phyloP scores from a whole-genome alignment of 2,888 invertebrate species.

The Eumerus sabulonum region DNA sequence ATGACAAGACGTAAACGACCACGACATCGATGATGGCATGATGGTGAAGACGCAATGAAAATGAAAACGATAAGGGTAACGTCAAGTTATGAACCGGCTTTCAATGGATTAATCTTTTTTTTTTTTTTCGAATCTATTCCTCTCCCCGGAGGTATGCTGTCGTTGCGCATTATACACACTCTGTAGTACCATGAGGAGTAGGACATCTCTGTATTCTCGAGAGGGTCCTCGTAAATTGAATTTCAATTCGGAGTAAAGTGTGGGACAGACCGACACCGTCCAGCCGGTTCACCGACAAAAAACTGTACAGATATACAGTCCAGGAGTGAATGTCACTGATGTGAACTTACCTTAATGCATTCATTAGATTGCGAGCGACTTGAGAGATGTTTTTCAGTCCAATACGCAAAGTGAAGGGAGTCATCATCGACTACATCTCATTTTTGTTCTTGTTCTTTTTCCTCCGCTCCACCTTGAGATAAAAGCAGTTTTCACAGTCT shows the following conservation, averaged over 20 bases:
- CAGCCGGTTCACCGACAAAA: neutral
- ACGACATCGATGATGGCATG: conserved; percentile 36
- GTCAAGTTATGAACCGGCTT: conserved; percentile 21
- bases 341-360: conserved; percentile 50
- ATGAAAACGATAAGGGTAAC: neutral
- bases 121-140: too few species aligned
- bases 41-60: conserved; percentile 40
- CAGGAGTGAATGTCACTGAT: conserved; percentile 35
- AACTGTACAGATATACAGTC: neutral
- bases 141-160: too few species aligned
- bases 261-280: conserved; percentile 1
- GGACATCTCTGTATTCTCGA: neutral
- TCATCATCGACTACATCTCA: conserved; percentile 36
- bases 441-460: too few species aligned
- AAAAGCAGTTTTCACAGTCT: too few species aligned
- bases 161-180: neutral
- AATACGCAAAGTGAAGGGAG: conserved; percentile 49
- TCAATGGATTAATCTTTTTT: conserved; percentile 5
- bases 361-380: conserved; percentile 41
- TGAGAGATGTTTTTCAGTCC: conserved; percentile 40
- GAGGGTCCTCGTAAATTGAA: conserved; percentile 50
- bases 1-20: conserved; percentile 44
- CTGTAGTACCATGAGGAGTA: conserved; percentile 6
- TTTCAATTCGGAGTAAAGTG: conserved; percentile 44
- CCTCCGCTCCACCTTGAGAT: too few species aligned